Conservation (phyloP, 2,113 vertebrate genomes). For the Casuarius casuarius region DNA sequence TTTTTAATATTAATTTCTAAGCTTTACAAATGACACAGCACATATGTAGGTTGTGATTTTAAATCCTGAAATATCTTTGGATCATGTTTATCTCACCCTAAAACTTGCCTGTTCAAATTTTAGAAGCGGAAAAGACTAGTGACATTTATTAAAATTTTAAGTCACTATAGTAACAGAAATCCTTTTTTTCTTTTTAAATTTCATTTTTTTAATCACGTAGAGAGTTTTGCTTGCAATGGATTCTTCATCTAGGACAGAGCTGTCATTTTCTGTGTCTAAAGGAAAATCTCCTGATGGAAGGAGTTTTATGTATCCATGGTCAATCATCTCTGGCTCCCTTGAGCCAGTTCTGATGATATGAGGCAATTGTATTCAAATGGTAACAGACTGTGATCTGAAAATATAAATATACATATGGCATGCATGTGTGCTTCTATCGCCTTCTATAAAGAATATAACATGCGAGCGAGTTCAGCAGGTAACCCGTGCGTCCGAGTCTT, state of each 20-base stretch:
- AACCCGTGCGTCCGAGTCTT: neutral
- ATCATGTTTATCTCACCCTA: neutral
- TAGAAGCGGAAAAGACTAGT: neutral
- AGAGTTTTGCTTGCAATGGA: neutral
- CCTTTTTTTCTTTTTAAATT: neutral
- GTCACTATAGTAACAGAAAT: neutral
- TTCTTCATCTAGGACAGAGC: neutral
- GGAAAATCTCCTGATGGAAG: neutral
- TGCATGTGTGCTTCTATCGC: neutral
- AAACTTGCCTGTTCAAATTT: neutral
- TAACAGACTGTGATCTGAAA: slow-evolving; percentile 28
- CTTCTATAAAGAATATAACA: neutral
- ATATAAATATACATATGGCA: neutral
- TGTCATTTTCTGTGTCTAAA: neutral
- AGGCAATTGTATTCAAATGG: neutral
- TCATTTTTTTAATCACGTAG: neutral
- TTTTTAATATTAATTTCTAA: slow-evolving; percentile 31
- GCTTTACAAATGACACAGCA: slow-evolving; percentile 8
- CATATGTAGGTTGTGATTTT: neutral
- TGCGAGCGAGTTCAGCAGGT: neutral
- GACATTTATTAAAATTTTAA: neutral
- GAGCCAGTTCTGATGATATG: neutral
- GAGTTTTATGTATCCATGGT: neutral
- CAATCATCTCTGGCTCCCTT: neutral
- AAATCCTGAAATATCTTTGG: neutral